Conservation (phyloP, 1,140 invertebrate species). For the Drosophila tsacasi region DNA sequence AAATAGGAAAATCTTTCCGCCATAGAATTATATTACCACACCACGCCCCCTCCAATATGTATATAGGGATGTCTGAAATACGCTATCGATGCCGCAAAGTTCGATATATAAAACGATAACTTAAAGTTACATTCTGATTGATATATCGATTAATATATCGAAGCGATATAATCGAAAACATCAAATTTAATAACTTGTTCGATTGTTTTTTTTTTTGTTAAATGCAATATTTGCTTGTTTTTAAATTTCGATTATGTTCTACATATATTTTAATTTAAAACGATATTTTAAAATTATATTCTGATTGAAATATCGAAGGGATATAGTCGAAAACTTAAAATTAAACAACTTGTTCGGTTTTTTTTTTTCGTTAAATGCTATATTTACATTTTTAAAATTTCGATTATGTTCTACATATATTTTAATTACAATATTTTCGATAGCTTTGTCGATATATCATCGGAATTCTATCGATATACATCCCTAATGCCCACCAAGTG, state of each 20-base stretch:
- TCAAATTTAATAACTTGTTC: neutral
- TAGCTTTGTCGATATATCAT: neutral
- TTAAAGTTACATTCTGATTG: neutral
- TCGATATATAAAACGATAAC: neutral
- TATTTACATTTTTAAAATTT: too few species aligned
- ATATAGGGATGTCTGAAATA: neutral
- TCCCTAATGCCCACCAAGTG: conserved; percentile 9
- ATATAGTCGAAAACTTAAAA: neutral
- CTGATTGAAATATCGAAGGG: neutral
- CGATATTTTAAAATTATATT: neutral
- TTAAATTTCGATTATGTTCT: neutral
- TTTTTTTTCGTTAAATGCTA: neutral
- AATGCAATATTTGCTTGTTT: neutral
- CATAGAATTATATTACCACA: conserved; percentile 25
- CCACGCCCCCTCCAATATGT: conserved; percentile 1
- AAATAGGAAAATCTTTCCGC: conserved; percentile 21
- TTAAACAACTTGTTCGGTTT: neutral
- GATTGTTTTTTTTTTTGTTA: neutral
- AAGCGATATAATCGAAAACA: neutral
- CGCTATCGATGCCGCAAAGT: neutral
- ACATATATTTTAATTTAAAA: neutral
- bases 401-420: neutral
- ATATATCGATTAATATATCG: too few species aligned
- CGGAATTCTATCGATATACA: neutral
- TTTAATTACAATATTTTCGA: neutral